Percentiles rank a stretch among this genome's conserved stretches.
These are phyloP conservation scores for Achroia grisella DNA, from an alignment of 1,140 invertebrate genomes.

Conservation along the genomic window DNA sequence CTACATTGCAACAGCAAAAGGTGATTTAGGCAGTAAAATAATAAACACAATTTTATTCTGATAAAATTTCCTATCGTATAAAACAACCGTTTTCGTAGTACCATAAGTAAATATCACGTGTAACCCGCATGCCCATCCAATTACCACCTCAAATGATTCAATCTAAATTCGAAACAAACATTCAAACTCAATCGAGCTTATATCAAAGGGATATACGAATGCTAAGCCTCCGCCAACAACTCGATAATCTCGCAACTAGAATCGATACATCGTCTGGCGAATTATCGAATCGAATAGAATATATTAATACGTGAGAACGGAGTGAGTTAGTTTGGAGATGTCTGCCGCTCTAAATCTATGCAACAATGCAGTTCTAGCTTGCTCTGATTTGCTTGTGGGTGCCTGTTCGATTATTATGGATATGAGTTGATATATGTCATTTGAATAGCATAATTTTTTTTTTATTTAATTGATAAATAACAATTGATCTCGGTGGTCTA, in stretches of 20 bases:
- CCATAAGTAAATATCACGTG: no score
- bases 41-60: no score
- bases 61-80: no score
- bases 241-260: constrained; percentile 6
- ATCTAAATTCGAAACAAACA: not conserved
- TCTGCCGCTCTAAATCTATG: constrained; percentile 69
- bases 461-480: no score
- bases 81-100: no score
- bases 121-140: no score
- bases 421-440: constrained; percentile 11
- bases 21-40: no score
- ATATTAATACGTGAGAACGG: constrained; percentile 67
- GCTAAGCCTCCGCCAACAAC: not conserved
- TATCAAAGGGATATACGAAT: not conserved
- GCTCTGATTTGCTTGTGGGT: constrained; percentile 58
- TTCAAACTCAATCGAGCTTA: not conserved
- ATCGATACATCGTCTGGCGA: constrained; percentile 64
- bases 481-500: no score
- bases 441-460: no score
- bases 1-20: no score
- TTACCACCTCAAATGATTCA: not conserved
- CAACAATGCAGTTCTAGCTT: constrained; percentile 58
- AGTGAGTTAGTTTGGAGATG: constrained; percentile 69
- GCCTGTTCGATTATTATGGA: constrained; percentile 29
- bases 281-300: constrained; percentile 67